Conservation (phyloP, 2,797 vertebrate genomes). For the Podarcis lilfordi region DNA sequence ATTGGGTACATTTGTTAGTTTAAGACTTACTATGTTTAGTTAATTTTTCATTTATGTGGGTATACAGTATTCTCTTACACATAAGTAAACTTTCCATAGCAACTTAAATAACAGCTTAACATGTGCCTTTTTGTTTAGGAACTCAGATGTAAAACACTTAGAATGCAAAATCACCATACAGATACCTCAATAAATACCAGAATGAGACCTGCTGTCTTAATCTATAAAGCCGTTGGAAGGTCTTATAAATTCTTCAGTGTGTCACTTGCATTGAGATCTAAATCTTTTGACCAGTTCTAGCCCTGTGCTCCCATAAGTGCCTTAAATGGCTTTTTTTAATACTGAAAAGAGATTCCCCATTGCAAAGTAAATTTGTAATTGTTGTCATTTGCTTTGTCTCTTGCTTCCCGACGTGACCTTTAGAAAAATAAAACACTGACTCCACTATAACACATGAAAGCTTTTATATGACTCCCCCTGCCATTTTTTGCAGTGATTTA, state of each 20-base stretch:
- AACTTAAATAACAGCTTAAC: too few relatives aligned
- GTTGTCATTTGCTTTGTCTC: conserved; percentile 21
- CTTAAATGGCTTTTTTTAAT: conserved; percentile 48
- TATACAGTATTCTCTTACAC: too few relatives aligned
- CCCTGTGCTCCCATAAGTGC: conserved; percentile 53
- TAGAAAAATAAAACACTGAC: conserved; percentile 21
- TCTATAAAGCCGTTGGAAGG: background rate
- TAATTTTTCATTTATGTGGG: background rate
- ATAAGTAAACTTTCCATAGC: too few relatives aligned
- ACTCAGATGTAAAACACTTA: conserved; percentile 27
- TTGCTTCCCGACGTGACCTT: conserved; percentile 30
- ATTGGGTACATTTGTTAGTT: background rate
- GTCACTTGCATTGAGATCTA: conserved; percentile 3
- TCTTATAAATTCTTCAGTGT: conserved; percentile 9
- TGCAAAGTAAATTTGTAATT: conserved; percentile 51
- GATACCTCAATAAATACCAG: conserved; percentile 9
- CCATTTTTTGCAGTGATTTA: background rate
- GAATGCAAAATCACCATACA: conserved; percentile 30
- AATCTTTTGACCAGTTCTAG: conserved; percentile 26
- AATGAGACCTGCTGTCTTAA: background rate
- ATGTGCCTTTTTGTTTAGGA: conserved; percentile 45
- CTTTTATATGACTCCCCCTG: background rate
- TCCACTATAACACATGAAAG: background rate
- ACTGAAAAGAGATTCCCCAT: conserved; percentile 30
- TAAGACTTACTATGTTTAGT: background rate